A percentile compares a stretch with the other conserved stretches of the same genome.
Conservation (phyloP, 2,113 vertebrate species). For the Ovibos moschatus region DNA sequence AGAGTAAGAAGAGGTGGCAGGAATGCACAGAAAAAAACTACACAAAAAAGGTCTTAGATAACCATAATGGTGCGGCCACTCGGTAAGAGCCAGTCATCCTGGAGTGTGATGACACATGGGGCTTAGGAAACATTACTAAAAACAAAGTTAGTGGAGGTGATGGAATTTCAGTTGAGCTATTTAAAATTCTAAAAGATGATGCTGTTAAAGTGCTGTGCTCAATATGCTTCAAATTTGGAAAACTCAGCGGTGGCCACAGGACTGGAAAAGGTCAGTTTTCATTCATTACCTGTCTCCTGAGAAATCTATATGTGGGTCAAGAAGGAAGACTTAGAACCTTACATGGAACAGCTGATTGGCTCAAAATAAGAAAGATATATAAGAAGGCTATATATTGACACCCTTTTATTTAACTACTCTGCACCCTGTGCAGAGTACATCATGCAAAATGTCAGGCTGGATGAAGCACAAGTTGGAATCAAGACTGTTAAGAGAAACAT, state of each 20-base stretch:
- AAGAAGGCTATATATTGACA: not conserved
- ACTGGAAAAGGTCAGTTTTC: not conserved
- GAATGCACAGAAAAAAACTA: not conserved
- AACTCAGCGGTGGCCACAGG: not conserved
- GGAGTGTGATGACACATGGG: not conserved
- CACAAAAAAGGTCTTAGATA: not conserved
- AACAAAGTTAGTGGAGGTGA: not conserved
- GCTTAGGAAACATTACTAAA: not conserved
- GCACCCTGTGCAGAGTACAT: not conserved
- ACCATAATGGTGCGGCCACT: not conserved
- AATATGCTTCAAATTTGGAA: not conserved
- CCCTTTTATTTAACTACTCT: not conserved
- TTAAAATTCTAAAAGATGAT: not conserved
- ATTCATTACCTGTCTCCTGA: not conserved
- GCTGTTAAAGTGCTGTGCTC: not conserved
- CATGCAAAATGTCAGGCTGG: not conserved
- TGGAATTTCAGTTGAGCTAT: not conserved
- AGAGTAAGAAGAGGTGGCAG: not conserved
- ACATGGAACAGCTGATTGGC: not conserved
- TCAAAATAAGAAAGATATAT: not conserved
- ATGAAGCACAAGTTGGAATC: not conserved
- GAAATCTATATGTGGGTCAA: not conserved
- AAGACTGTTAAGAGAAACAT: not conserved
- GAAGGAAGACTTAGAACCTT: not conserved
- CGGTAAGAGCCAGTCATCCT: not conserved